Percentiles rank a stretch among this genome's conserved stretches.
These are phyloP conservation scores for Abrostola triplasia DNA, from an alignment of 2,888 invertebrate species.

Conservation along the genomic window DNA sequence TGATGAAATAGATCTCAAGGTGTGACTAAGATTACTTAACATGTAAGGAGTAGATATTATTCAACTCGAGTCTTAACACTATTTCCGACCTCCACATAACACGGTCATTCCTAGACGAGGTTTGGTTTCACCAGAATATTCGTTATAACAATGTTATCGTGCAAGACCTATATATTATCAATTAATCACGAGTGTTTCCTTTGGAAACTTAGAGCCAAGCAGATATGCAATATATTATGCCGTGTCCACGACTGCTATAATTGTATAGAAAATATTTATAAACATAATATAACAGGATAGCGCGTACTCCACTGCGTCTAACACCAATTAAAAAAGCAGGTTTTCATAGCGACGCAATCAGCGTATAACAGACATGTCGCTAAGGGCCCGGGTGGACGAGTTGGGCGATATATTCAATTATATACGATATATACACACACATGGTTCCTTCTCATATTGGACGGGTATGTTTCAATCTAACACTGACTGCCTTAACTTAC, in stretches of 20 bases:
- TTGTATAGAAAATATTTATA: not conserved
- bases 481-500: too few relatives aligned
- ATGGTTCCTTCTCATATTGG: not conserved
- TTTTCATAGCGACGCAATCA: not conserved
- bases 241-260: too few relatives aligned
- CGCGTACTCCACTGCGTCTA: not conserved
- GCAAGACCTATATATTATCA: too few relatives aligned
- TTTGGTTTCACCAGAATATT: not conserved
- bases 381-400: not conserved
- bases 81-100: too few relatives aligned
- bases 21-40: too few relatives aligned
- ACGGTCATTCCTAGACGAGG: not conserved
- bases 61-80: too few relatives aligned
- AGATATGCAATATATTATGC: too few relatives aligned
- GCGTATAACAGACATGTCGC: not conserved
- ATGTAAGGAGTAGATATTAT: too few relatives aligned
- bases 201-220: too few relatives aligned
- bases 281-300: constrained; percentile 1
- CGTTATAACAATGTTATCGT: not conserved
- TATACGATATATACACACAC: not conserved
- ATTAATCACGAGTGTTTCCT: too few relatives aligned
- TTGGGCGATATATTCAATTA: not conserved
- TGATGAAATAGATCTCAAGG: too few relatives aligned
- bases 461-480: too few relatives aligned
- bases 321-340: not conserved